Base-by-base conservation (phyloP, 2,888 invertebrate genomes). In the Leptopilina syphax region DNA sequence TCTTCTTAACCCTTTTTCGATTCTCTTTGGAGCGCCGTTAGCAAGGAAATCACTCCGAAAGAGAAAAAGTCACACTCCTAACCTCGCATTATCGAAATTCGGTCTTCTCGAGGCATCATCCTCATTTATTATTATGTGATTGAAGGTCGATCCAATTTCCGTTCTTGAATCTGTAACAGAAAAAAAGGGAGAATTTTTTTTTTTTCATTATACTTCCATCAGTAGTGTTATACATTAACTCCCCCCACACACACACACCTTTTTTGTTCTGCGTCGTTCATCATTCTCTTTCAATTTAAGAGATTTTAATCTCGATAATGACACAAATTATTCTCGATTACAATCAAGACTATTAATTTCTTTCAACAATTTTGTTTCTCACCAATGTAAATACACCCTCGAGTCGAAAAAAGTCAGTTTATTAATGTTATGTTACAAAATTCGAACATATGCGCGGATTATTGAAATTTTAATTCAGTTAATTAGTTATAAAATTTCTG, bases 41-140 rank as follows among this genome's bases (percentile, higher is more conserved):
- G 44, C 79, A 73, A 65, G 54, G 65, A 47, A 79, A 65, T 76
- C 79, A 79, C 79, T 76, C 76, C 79, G 66, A 57, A 79, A 66
- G 76, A 76, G 79, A 79, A 79, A 76, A 77, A 77, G 78, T 44
- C 47, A 66, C 78, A 79, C 80, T 80, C 78, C 68, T 77, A 82
- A 76, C 80, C 63, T 66, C 76, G 83, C 83, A 82, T 83, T 76
- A 27, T 79, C 65, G 81, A 13, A 24, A 73, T 60, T 76, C 76
- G 66, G 18, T 67, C 57, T 60, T 76, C 79, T 76, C 79, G 76
- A 67, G 79, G 79, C 79, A 79, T 79, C 65, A 65, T 77, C 65
- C 63, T 65, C 47, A 65, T 47, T 10, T 73, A 44, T 10, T 73
- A 44, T 44, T 44, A 73, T 73, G 54, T 73, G 73, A 73, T 73